Evolutionary conservation across 2,888 invertebrate species (phyloP).

Genomic region (Vanessa cardui): DNA sequence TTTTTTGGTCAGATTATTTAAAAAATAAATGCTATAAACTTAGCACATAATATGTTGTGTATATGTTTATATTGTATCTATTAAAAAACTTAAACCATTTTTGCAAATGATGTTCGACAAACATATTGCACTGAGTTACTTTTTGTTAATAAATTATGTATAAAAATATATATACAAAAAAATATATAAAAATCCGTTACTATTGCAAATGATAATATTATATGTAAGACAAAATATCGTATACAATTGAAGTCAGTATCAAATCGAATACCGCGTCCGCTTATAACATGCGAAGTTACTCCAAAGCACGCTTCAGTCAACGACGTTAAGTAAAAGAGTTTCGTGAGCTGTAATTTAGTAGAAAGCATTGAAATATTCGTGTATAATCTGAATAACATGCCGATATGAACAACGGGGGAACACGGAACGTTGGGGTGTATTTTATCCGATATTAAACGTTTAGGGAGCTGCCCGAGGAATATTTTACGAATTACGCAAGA

Average conservation of each 20-base stretch:
- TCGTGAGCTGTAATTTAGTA: conserved; percentile 81
- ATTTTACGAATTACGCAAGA: conserved; percentile 74
- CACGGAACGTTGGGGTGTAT: conserved; percentile 72
- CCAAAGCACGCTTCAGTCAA: conserved; percentile 53
- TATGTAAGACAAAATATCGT: neutral
- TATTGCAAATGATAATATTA: too few species aligned
- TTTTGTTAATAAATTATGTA: too few species aligned
- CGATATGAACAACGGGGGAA: conserved; percentile 82
- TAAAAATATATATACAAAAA: too few species aligned
- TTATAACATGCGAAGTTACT: conserved; percentile 49
- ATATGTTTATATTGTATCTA: neutral
- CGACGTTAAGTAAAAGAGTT: conserved; percentile 77
- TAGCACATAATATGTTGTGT: too few species aligned
- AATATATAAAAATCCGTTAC: too few species aligned
- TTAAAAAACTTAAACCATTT: neutral
- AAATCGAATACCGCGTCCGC: conserved; percentile 43
- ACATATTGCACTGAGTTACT: too few species aligned
- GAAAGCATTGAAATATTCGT: conserved; percentile 83
- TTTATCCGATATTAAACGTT: conserved; percentile 82
- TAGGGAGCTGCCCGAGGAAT: conserved; percentile 71
- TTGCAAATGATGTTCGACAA: too few species aligned
- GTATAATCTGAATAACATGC: conserved; percentile 83
- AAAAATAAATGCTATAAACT: too few species aligned
- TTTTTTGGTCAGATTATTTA: too few species aligned
- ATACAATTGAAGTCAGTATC: conserved; percentile 20